Evolutionary conservation across 2,888 invertebrate species (phyloP).

Genomic region (Drosophila fulvimacula): DNA sequence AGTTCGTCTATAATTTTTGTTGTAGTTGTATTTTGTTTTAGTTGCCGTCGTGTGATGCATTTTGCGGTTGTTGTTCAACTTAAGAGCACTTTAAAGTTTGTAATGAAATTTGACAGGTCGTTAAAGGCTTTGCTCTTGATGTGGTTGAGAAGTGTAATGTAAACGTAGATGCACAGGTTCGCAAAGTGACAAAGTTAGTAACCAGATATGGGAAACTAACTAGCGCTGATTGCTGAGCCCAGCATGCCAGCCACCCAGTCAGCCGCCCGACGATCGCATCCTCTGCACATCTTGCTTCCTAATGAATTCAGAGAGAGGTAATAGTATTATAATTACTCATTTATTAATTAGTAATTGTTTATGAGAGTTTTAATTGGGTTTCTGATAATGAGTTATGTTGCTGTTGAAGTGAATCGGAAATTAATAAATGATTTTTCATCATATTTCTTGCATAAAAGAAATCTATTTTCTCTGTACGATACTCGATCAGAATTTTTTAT

Average conservation of each 20-base stretch:
- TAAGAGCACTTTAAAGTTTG: slow-evolving; percentile 61
- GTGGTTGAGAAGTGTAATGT: slow-evolving; percentile 44
- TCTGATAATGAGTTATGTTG: too few relatives aligned
- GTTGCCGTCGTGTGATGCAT: slow-evolving; percentile 54
- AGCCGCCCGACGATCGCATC: neutral
- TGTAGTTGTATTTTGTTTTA: slow-evolving; percentile 20
- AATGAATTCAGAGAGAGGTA: too few relatives aligned
- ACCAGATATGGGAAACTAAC: slow-evolving; percentile 5
- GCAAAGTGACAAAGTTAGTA: slow-evolving; percentile 9
- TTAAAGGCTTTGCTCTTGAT: slow-evolving; percentile 52
- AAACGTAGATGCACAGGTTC: slow-evolving; percentile 2
- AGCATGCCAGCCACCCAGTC: neutral
- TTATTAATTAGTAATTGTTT: too few relatives aligned
- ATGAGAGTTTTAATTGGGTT: too few relatives aligned
- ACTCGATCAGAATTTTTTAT: too few relatives aligned
- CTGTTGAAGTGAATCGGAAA: too few relatives aligned
- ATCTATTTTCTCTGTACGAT: too few relatives aligned
- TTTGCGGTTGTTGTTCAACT: slow-evolving; percentile 52
- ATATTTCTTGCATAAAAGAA: too few relatives aligned
- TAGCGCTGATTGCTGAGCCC: neutral
- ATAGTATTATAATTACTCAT: too few relatives aligned
- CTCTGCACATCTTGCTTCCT: too few relatives aligned
- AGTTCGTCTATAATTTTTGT: slow-evolving; percentile 11
- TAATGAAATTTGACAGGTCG: slow-evolving; percentile 68
- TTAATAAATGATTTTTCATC: too few relatives aligned